These are phyloP conservation scores for Morelia viridis DNA, from an alignment of 2,797 vertebrate genomes.

Conservation along the genomic window DNA sequence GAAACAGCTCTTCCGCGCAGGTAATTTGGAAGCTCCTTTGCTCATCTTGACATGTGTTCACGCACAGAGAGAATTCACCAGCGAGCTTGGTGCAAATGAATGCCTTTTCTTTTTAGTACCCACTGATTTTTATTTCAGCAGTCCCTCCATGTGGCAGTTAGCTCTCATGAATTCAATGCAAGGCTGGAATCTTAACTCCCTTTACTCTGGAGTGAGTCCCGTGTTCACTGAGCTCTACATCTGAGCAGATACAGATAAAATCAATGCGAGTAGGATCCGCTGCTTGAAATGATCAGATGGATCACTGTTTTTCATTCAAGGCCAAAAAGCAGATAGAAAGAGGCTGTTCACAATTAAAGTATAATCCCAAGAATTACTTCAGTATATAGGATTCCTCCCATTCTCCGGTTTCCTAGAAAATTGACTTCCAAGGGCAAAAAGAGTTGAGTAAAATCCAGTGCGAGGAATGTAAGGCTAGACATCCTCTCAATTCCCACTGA, in stretches of 20 bases:
- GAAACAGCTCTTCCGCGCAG: background rate
- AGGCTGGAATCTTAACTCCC: background rate
- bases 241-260: background rate
- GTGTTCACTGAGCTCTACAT: background rate
- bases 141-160: background rate
- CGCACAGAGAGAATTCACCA: background rate
- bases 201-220: background rate
- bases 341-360: background rate
- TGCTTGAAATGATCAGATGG: background rate
- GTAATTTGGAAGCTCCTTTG: background rate
- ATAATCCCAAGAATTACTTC: background rate
- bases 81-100: background rate
- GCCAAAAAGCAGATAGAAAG: background rate
- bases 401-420: background rate
- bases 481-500: background rate
- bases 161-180: background rate
- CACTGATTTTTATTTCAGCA: background rate
- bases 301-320: background rate
- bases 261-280: background rate
- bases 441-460: background rate
- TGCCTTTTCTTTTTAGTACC: background rate
- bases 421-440: background rate
- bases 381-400: background rate
- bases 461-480: background rate
- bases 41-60: background rate